Evolutionary conservation across 2,888 invertebrate genomes (phyloP).

Genomic region (Diachrysia chrysitis): DNA sequence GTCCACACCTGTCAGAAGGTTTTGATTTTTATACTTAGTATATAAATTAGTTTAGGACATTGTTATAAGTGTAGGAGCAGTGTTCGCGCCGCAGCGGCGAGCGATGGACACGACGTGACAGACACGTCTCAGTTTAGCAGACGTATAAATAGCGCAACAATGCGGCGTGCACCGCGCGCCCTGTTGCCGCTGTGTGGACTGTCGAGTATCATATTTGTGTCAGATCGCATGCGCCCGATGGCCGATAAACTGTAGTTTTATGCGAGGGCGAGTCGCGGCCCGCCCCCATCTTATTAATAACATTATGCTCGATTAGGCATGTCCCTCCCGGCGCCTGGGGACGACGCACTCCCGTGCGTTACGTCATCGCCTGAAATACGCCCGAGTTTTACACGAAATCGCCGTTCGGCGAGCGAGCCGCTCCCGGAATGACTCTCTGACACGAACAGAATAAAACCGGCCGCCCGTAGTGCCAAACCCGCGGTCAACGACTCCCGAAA

Average conservation of each 20-base stretch:
- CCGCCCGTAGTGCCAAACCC: conserved; percentile 76
- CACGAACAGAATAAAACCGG: conserved; percentile 74
- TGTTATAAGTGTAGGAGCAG: conserved; percentile 3
- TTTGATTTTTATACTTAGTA: too few relatives aligned
- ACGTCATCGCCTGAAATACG: conserved; percentile 80
- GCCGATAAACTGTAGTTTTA: conserved; percentile 70
- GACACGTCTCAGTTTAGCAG: conserved; percentile 52
- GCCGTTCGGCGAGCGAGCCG: conserved; percentile 57
- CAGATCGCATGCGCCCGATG: conserved; percentile 69
- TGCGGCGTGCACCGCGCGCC: conserved; percentile 56
- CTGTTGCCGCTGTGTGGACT: conserved; percentile 45
- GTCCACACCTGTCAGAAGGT: too few relatives aligned
- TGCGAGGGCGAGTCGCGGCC: conserved; percentile 72
- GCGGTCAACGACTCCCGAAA: conserved; percentile 89
- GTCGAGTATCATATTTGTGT: conserved; percentile 46
- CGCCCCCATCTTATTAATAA: conserved; percentile 79
- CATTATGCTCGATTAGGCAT: conserved; percentile 74
- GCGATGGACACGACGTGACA: conserved; percentile 40
- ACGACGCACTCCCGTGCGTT: conserved; percentile 68
- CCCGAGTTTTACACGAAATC: conserved; percentile 65
- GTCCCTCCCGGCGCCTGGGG: conserved; percentile 72
- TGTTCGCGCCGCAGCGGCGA: conserved; percentile 13
- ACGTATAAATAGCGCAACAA: conserved; percentile 66
- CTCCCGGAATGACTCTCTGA: conserved; percentile 66
- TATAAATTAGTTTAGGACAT: background rate